A percentile compares a stretch with the other conserved stretches of the same genome.
Evolutionary conservation across 2,797 vertebrate genomes (phyloP).

Genomic region (Semaprochilodus insignis): DNA sequence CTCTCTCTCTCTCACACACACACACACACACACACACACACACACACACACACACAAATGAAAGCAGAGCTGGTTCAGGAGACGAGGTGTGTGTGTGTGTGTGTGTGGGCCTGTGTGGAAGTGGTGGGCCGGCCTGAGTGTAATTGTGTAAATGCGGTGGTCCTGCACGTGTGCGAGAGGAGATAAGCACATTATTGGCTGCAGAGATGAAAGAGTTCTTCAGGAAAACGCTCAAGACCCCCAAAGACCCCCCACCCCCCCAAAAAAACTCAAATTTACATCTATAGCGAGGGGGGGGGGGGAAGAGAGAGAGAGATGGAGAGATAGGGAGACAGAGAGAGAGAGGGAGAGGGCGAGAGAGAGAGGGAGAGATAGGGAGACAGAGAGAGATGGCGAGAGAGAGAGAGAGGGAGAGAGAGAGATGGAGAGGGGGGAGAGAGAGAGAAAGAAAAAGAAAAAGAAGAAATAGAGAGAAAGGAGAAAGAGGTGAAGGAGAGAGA

Average conservation of each 20-base stretch:
- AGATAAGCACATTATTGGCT: constrained; percentile 56
- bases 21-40: too few species aligned
- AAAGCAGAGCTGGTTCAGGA: too few species aligned
- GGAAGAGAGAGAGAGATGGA: neutral
- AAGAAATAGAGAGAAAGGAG: neutral
- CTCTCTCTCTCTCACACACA: too few species aligned
- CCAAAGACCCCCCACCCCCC: neutral
- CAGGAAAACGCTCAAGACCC: neutral
- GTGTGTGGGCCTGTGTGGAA: neutral
- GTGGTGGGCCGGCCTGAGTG: constrained; percentile 2
- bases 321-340: neutral
- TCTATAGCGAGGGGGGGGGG: neutral
- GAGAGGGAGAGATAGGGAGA: neutral
- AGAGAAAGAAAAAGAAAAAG: neutral
- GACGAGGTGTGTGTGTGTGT: neutral
- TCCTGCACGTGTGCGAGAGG: neutral
- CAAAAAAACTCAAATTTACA: neutral
- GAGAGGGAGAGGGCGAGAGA: neutral
- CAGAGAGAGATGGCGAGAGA: neutral
- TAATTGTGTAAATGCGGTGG: neutral
- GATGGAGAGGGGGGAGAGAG: neutral
- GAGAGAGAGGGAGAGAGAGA: neutral
- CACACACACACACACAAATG: too few species aligned
- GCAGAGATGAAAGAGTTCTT: constrained; percentile 49
- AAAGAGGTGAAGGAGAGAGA: neutral